Evolutionary conservation across 1,140 invertebrate genomes (phyloP).

Genomic region (Hycleus phaleratus): DNA sequence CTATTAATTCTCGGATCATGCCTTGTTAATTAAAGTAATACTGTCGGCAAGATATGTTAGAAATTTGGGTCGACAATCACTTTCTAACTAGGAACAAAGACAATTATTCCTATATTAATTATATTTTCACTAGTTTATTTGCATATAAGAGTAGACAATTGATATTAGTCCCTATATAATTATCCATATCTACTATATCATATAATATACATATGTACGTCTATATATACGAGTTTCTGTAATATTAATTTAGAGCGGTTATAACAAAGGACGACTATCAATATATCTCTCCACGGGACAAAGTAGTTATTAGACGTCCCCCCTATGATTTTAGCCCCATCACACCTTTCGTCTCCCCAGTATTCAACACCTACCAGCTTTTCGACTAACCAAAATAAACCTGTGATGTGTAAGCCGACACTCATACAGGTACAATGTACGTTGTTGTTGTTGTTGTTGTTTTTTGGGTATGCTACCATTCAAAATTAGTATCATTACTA

Average conservation of each 20-base stretch:
- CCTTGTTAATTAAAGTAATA: constrained; percentile 5
- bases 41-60: not conserved
- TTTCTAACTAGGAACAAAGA: too few species aligned
- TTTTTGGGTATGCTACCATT: too few species aligned
- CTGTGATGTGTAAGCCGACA: constrained; percentile 11
- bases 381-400: constrained; percentile 1
- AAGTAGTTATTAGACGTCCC: constrained; percentile 13
- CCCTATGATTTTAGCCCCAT: constrained; percentile 9
- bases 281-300: constrained; percentile 18
- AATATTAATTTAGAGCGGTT: constrained; percentile 19
- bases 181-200: too few species aligned
- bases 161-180: not conserved
- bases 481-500: too few species aligned
- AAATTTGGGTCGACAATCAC: too few species aligned
- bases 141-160: too few species aligned
- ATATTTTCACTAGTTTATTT: too few species aligned
- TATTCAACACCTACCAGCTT: constrained; percentile 14
- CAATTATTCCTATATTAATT: too few species aligned
- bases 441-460: too few species aligned
- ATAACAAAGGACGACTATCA: constrained; percentile 15
- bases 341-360: constrained; percentile 3
- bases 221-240: not conserved
- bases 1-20: not conserved
- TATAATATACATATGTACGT: too few species aligned
- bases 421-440: constrained; percentile 9